Percentiles rank a stretch among this genome's conserved stretches.
phyloP scores from a whole-genome alignment of 2,888 invertebrate genomes.

The Mantis religiosa region DNA sequence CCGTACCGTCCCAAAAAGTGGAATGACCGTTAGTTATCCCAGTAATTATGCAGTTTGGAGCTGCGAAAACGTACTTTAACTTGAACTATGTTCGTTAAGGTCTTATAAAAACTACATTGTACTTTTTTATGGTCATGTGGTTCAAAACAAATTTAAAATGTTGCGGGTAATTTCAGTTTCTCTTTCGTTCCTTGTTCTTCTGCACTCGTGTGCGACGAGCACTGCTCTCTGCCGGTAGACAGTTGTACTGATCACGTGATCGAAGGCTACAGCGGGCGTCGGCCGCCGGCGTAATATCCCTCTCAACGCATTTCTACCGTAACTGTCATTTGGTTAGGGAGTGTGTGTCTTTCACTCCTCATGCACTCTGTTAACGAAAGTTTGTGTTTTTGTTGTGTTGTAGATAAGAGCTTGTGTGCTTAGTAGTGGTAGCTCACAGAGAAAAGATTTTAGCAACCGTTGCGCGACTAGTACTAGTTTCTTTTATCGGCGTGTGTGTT shows the following conservation, averaged over 20 bases:
- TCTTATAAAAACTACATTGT: neutral
- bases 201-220: neutral
- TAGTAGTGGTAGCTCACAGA: neutral
- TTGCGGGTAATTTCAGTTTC: neutral
- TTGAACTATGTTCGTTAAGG: neutral
- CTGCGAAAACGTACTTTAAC: neutral
- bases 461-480: neutral
- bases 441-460: neutral
- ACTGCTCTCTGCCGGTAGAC: neutral
- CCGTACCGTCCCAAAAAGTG: neutral
- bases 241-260: conserved; percentile 7
- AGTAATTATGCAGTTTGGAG: neutral
- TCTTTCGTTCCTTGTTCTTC: neutral
- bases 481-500: conserved; percentile 10
- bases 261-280: conserved; percentile 19
- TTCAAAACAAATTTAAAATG: neutral
- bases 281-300: conserved; percentile 8
- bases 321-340: conserved; percentile 14
- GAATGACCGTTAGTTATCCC: neutral
- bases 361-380: conserved; percentile 12
- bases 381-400: conserved; percentile 13
- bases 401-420: conserved; percentile 19
- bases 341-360: neutral
- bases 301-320: conserved; percentile 4
- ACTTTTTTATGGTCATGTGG: neutral